A percentile compares a stretch with the other conserved stretches of the same genome.
Conservation (phyloP, 2,113 vertebrate genomes). For the Mormyrus iriodes region DNA sequence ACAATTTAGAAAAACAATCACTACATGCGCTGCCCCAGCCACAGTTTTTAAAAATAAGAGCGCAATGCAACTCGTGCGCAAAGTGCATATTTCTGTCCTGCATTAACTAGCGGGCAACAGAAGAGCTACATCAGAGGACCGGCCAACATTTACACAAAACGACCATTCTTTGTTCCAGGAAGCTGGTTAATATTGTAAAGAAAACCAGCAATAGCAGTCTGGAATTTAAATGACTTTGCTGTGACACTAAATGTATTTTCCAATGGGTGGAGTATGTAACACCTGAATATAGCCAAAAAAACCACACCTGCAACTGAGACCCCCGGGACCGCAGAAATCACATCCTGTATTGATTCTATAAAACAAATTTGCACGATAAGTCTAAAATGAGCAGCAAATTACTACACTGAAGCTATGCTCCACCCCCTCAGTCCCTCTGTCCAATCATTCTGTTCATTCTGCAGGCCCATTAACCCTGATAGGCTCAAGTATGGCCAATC, state of each 20-base stretch:
- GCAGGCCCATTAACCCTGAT: not conserved
- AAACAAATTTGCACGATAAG: not conserved
- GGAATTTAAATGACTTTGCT: not conserved
- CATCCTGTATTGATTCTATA: not conserved
- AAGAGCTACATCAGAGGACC: not conserved
- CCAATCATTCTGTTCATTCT: not conserved
- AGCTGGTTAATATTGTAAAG: not conserved
- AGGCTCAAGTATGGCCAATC: not conserved
- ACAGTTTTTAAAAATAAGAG: not conserved
- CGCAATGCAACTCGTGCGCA: not conserved
- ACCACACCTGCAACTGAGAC: not conserved
- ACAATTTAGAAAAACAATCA: not conserved
- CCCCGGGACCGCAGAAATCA: not conserved
- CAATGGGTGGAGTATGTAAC: not conserved
- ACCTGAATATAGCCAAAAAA: not conserved
- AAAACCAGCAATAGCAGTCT: not conserved
- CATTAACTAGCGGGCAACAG: not conserved
- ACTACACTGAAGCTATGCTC: not conserved
- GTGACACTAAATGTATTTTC: not conserved
- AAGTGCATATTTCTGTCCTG: not conserved
- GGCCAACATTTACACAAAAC: not conserved
- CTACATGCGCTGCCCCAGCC: not conserved
- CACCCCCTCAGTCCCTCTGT: not conserved
- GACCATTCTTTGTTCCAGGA: not conserved
- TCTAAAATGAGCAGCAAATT: not conserved